These are phyloP conservation scores for Glaucidium brasilianum DNA, from an alignment of 2,113 vertebrate species.

Conservation along the genomic window DNA sequence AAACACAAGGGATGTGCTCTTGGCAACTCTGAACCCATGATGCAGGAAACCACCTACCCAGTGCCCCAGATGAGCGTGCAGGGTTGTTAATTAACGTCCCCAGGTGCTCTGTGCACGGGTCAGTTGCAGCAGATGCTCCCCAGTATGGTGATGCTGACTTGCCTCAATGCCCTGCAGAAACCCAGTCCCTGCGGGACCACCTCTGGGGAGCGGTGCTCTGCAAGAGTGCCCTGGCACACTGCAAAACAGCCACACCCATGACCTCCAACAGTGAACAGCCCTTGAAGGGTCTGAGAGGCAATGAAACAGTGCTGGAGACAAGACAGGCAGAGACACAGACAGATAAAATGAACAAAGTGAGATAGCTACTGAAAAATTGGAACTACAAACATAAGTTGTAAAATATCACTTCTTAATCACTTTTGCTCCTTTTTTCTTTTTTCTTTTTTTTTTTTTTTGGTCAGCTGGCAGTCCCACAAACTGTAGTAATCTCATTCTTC, in stretches of 20 bases:
- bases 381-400: neutral
- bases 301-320: neutral
- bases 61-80: accelerated
- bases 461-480: neutral
- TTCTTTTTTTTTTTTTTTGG: neutral
- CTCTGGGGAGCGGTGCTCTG: accelerated
- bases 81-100: neutral
- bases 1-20: neutral
- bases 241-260: neutral
- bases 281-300: neutral
- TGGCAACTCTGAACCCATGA: neutral
- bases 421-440: no score
- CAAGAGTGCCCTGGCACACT: neutral
- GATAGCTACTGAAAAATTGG: neutral
- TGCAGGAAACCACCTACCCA: neutral
- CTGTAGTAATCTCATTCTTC: neutral
- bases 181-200: neutral
- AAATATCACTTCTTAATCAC: neutral
- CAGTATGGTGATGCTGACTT: accelerated
- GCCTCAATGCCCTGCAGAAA: neutral
- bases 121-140: neutral
- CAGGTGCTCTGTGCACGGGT: neutral
- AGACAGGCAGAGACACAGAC: neutral
- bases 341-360: neutral
- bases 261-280: neutral